Evolutionary conservation across 2,888 invertebrate genomes (phyloP).

Genomic region (Dromius quadrimaculatus): DNA sequence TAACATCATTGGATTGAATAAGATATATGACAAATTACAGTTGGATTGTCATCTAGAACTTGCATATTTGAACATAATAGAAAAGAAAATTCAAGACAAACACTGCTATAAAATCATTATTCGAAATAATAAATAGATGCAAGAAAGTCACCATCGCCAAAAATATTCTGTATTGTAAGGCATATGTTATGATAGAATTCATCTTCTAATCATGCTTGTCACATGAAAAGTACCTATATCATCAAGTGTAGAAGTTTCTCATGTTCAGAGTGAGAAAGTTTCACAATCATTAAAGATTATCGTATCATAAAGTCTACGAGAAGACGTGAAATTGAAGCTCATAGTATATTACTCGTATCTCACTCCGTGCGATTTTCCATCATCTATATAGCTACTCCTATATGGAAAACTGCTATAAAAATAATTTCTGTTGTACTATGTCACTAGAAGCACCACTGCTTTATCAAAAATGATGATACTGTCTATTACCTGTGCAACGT

Average conservation of each 20-base stretch:
- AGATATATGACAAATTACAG: too few relatives aligned
- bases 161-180: not conserved
- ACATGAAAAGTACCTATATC: too few relatives aligned
- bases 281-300: too few relatives aligned
- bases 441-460: conserved; percentile 11
- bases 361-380: too few relatives aligned
- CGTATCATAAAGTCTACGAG: too few relatives aligned
- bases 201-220: too few relatives aligned
- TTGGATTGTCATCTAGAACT: conserved; percentile 1
- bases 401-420: not conserved
- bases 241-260: too few relatives aligned
- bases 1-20: too few relatives aligned
- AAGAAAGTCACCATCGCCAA: conserved; percentile 5
- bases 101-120: conserved; percentile 22
- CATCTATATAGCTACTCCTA: not conserved
- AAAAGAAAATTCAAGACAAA: conserved; percentile 24
- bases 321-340: too few relatives aligned
- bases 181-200: too few relatives aligned
- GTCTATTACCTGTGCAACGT: not conserved
- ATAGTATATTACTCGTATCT: too few relatives aligned
- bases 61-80: conserved; percentile 21
- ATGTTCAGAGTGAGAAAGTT: too few relatives aligned
- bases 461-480: conserved; percentile 17
- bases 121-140: conserved; percentile 21
- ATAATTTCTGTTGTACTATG: conserved; percentile 12